Evolutionary conservation across 2,888 invertebrate species (phyloP).

Genomic region (Anoplius nigerrimus): DNA sequence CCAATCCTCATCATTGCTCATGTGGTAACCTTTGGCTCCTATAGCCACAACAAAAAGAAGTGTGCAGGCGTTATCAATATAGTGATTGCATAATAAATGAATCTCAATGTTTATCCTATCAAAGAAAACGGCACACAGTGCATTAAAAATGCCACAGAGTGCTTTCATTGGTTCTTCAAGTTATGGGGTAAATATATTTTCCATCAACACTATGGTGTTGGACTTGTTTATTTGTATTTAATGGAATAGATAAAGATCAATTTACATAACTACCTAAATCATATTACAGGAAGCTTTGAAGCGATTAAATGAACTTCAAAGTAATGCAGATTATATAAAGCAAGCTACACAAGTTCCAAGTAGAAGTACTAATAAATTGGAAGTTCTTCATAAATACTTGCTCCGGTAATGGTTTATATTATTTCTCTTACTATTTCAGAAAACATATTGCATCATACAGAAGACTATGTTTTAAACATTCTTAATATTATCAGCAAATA

Average conservation of each 20-base stretch:
- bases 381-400: constrained; percentile 79
- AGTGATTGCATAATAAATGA: constrained; percentile 33
- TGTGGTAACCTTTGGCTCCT: too few species aligned
- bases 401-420: constrained; percentile 65
- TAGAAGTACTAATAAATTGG: constrained; percentile 67
- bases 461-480: background rate
- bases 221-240: background rate
- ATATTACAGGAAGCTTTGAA: constrained; percentile 81
- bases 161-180: constrained; percentile 16
- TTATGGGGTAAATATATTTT: constrained; percentile 62
- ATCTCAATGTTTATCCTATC: constrained; percentile 53
- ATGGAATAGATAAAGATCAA: background rate
- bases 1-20: too few species aligned
- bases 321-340: constrained; percentile 81
- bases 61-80: too few species aligned
- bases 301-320: constrained; percentile 83
- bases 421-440: constrained; percentile 4
- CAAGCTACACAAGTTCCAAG: constrained; percentile 40
- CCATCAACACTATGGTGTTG: too few species aligned
- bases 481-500: background rate
- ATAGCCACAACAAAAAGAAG: too few species aligned
- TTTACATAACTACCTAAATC: constrained; percentile 5
- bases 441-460: background rate
- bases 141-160: constrained; percentile 19
- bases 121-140: constrained; percentile 53